Conservation (phyloP, 2,113 vertebrate species). For the Sciurus niger region DNA sequence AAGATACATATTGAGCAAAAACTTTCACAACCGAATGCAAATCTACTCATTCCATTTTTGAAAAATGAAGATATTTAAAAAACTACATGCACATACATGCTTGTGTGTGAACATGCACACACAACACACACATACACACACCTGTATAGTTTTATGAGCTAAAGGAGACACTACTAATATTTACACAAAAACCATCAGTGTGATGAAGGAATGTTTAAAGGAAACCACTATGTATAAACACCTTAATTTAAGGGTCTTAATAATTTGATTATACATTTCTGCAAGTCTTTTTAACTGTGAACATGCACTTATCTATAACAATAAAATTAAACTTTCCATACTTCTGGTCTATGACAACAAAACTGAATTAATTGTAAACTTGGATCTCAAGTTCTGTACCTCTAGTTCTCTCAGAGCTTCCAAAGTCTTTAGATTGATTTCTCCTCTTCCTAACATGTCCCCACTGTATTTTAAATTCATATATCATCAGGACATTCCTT, state of each 20-base stretch:
- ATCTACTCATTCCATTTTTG: not conserved
- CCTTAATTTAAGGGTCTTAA: not conserved
- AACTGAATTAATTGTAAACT: not conserved
- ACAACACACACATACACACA: not conserved
- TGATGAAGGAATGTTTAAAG: not conserved
- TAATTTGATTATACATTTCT: conserved; percentile 15
- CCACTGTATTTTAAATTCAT: conserved; percentile 32
- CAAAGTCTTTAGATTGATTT: not conserved
- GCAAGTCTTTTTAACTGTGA: not conserved
- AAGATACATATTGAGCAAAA: conserved; percentile 1
- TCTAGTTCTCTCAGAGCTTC: conserved; percentile 15
- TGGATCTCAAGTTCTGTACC: not conserved
- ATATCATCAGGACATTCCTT: conserved; percentile 15
- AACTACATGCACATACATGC: not conserved
- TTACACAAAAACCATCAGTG: not conserved
- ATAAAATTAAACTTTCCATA: not conserved
- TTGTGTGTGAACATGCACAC: too few species aligned
- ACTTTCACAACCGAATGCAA: not conserved
- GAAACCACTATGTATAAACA: not conserved
- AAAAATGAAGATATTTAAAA: not conserved
- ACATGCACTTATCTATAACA: not conserved
- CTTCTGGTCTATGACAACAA: not conserved
- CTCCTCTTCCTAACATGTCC: not conserved
- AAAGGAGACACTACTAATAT: not conserved
- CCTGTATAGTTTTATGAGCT: not conserved